These are phyloP conservation scores for Spodoptera picta DNA, from an alignment of 2,888 invertebrate genomes.

Conservation along the genomic window DNA sequence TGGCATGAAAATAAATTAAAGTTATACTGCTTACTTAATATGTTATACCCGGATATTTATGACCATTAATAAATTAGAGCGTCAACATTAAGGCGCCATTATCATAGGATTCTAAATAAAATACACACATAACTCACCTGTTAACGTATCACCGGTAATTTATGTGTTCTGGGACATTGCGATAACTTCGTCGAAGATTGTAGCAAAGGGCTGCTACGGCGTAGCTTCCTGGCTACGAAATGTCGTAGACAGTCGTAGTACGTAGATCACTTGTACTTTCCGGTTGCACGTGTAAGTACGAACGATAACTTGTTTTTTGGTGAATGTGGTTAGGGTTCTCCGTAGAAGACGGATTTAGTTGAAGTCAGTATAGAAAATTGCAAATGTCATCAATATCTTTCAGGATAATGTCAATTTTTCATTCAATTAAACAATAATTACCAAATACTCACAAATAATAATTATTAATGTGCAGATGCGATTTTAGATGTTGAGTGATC, in stretches of 20 bases:
- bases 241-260: slow-evolving; percentile 38
- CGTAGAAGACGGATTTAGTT: slow-evolving; percentile 1
- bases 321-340: slow-evolving; percentile 7
- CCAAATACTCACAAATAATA: too few relatives aligned
- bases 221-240: slow-evolving; percentile 56
- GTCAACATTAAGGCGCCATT: slow-evolving; percentile 12
- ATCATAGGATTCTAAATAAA: slow-evolving; percentile 34
- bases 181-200: slow-evolving; percentile 54
- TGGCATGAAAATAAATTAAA: too few relatives aligned
- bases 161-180: slow-evolving; percentile 44
- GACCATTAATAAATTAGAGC: too few relatives aligned
- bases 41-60: too few relatives aligned
- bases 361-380: slow-evolving; percentile 16
- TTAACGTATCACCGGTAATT: slow-evolving; percentile 53
- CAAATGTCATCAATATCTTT: too few relatives aligned
- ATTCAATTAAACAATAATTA: too few relatives aligned
- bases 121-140: slow-evolving; percentile 46
- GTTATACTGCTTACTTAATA: not conserved
- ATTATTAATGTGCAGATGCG: too few relatives aligned
- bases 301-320: slow-evolving; percentile 38
- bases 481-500: too few relatives aligned
- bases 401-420: too few relatives aligned
- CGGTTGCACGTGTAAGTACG: slow-evolving; percentile 34
- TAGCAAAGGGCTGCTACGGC: slow-evolving; percentile 52
- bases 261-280: slow-evolving; percentile 47